Evolutionary conservation across 2,113 vertebrate species (phyloP).

Genomic region (Ursus arctos): DNA sequence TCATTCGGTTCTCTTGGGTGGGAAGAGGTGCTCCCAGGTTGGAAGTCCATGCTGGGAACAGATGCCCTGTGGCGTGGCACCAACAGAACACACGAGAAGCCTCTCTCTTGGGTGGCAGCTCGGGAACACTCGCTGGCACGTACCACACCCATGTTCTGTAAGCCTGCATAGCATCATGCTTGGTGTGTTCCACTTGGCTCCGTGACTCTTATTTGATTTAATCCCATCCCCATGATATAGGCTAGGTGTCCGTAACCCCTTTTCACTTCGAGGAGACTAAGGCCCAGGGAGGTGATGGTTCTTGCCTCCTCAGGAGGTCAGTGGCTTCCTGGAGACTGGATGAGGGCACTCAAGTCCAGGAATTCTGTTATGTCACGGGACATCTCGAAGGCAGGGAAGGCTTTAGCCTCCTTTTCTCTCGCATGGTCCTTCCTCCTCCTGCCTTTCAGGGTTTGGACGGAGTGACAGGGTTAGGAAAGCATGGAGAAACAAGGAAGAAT

Average conservation of each 20-base stretch:
- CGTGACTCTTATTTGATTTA: background rate
- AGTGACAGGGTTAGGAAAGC: background rate
- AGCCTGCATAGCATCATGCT: background rate
- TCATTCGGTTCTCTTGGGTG: background rate
- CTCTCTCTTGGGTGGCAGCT: background rate
- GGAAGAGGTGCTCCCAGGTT: background rate
- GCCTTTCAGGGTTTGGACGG: background rate
- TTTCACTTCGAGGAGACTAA: background rate
- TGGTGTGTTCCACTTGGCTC: background rate
- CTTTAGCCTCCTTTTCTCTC: background rate
- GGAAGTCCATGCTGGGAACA: background rate
- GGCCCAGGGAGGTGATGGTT: background rate
- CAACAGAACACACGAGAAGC: rapidly evolving
- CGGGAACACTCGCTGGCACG: background rate
- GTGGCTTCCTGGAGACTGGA: background rate
- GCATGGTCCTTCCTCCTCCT: background rate
- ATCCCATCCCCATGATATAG: background rate
- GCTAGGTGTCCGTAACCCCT: background rate
- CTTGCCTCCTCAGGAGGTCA: background rate
- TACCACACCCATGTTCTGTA: background rate
- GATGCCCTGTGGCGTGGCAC: background rate
- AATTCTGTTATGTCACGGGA: background rate
- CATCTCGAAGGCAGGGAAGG: background rate
- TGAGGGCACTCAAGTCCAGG: background rate
- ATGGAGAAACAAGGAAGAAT: background rate